A percentile compares a stretch with the other conserved stretches of the same genome.
phyloP scores from a whole-genome alignment of 2,113 vertebrate species.

The Balaeniceps rex region DNA sequence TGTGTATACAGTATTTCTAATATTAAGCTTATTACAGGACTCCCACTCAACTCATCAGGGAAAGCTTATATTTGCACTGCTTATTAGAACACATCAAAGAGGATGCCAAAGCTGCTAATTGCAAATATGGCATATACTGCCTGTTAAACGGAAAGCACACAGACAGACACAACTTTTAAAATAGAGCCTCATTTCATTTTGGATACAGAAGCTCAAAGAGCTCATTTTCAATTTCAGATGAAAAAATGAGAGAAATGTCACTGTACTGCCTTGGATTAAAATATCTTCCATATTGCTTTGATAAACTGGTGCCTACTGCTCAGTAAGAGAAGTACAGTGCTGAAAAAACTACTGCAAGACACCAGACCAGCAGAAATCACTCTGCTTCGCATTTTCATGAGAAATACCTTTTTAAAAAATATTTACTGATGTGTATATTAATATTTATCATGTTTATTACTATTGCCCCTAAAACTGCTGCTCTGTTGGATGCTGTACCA shows the following conservation, averaged over 20 bases:
- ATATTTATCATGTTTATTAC: not conserved
- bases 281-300: constrained; percentile 52
- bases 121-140: constrained; percentile 56
- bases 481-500: not conserved
- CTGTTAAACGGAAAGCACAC: constrained; percentile 46
- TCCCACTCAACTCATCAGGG: constrained; percentile 9
- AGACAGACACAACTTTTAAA: constrained; percentile 68
- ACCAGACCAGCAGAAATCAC: not conserved
- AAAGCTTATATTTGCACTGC: constrained; percentile 9
- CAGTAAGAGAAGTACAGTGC: constrained; percentile 11
- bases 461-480: not conserved
- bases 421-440: not conserved
- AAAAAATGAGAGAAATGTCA: constrained; percentile 57
- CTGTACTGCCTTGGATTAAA: constrained; percentile 56
- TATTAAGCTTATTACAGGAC: not conserved
- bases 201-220: constrained; percentile 46
- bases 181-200: constrained; percentile 44
- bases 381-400: not conserved
- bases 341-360: constrained; percentile 24
- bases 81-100: constrained; percentile 2
- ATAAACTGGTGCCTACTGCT: constrained; percentile 48
- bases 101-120: constrained; percentile 62
- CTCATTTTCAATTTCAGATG: constrained; percentile 58
- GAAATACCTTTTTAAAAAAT: not conserved
- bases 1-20: not conserved